Evolutionary conservation across 2,113 vertebrate genomes (phyloP), one percentile per base, ranked within the genome.

Genomic region (Helogale parvula): DNA sequence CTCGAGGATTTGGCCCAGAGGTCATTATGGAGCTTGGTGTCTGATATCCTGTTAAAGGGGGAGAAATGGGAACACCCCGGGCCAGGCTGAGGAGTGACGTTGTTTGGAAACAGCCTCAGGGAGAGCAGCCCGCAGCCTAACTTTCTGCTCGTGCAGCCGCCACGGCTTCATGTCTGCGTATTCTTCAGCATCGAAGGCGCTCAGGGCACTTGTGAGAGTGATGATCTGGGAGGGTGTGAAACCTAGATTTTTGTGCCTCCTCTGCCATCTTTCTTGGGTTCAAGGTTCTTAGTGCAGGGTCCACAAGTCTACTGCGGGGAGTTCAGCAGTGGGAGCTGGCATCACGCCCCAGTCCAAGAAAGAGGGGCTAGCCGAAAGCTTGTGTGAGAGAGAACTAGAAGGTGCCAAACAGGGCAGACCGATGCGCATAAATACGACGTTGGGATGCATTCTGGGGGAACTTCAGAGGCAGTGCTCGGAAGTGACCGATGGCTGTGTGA

Each of bases 381-480:
- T 0, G n/a, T 29, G 0, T 19, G 21, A 16, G 87, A 65, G 45
- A 65, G 8, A 7, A 14, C 5, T 5, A 3, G n/a, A 4, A 38
- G 47, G 6, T 11, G 7, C 54, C 68, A 15, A 4, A n/a, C 74
- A 29, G 66, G 6, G 10, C 19, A 47, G 68, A 29, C 25, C 14
- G 0, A 0, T 17, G 57, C 38, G 66, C 63, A 45, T 4, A 17
- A 16, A 27, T 3, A 0, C 11, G 8, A 1, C 27, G 1, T 29
- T 11, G 69, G 27, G 47, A 33, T 35, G 8, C 5, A 0, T 13
- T 3, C 31, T 5, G 0, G 17, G 1, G 4, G 35, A 11, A 0
- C 29, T 52, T 54, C 16, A 7, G 79, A 86, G 52, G n/a, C 8
- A 25, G 17, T 21, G 0, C 35, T 38, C 6, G 0, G 19, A 4